Percentiles rank a stretch among this genome's conserved stretches.
Conservation (phyloP, 2,113 vertebrate species). For the Dicerorhinus sumatrensis region DNA sequence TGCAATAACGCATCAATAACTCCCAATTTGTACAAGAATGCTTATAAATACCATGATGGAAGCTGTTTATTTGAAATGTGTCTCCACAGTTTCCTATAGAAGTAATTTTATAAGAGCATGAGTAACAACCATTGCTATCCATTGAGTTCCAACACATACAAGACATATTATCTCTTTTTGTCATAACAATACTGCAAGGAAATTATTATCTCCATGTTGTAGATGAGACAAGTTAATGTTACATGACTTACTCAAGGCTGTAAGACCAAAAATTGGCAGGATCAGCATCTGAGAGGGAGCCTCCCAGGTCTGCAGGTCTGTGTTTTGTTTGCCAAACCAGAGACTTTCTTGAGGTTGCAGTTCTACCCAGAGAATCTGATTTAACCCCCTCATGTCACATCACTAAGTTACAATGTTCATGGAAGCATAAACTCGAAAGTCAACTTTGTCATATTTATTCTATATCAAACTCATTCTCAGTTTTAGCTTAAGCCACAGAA, state of each 20-base stretch:
- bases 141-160: neutral
- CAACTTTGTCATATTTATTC: neutral
- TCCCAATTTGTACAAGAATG: neutral
- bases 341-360: neutral
- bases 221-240: neutral
- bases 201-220: neutral
- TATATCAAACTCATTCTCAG: neutral
- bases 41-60: neutral
- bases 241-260: neutral
- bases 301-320: neutral
- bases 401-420: neutral
- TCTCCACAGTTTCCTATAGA: neutral
- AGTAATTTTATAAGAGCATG: neutral
- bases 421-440: neutral
- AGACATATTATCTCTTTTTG: neutral
- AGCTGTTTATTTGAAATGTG: neutral
- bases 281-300: neutral
- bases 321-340: neutral
- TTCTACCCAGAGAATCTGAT: neutral
- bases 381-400: neutral
- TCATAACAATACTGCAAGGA: neutral
- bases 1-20: neutral
- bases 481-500: neutral
- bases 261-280: neutral
- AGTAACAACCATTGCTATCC: neutral